A percentile compares a stretch with the other conserved stretches of the same genome.
These are phyloP conservation scores for Alouatta palliata DNA, from an alignment of 2,113 vertebrate genomes.

Conservation along the genomic window DNA sequence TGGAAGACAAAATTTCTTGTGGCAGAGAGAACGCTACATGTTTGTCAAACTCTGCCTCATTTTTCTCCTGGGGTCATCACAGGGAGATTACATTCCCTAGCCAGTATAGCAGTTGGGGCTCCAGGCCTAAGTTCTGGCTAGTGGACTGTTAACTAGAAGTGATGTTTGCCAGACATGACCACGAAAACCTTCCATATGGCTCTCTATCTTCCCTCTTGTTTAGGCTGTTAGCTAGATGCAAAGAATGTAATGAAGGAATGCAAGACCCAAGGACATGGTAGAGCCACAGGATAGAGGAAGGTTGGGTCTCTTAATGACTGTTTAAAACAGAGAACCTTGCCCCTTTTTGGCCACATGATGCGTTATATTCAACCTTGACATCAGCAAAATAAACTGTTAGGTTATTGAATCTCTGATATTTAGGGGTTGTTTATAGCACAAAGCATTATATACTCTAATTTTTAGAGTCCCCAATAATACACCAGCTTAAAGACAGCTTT, in stretches of 20 bases:
- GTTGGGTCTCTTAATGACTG: neutral
- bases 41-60: neutral
- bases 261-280: conserved; percentile 1
- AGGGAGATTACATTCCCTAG: neutral
- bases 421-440: neutral
- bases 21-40: neutral
- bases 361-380: neutral
- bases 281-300: neutral
- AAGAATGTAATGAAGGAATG: neutral
- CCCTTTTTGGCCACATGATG: neutral
- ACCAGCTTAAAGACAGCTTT: neutral
- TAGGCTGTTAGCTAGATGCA: neutral
- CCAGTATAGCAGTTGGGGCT: neutral
- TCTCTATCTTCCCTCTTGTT: neutral
- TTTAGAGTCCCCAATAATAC: neutral
- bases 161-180: neutral
- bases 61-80: neutral
- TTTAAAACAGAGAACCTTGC: neutral
- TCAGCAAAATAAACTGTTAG: neutral
- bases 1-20: conserved; percentile 14
- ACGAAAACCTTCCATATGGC: neutral
- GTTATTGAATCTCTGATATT: neutral
- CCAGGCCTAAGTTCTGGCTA: neutral
- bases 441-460: neutral
- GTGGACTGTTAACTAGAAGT: neutral